These are phyloP conservation scores for Acipenser ruthenus DNA, from an alignment of 2,797 vertebrate species.

Conservation along the genomic window DNA sequence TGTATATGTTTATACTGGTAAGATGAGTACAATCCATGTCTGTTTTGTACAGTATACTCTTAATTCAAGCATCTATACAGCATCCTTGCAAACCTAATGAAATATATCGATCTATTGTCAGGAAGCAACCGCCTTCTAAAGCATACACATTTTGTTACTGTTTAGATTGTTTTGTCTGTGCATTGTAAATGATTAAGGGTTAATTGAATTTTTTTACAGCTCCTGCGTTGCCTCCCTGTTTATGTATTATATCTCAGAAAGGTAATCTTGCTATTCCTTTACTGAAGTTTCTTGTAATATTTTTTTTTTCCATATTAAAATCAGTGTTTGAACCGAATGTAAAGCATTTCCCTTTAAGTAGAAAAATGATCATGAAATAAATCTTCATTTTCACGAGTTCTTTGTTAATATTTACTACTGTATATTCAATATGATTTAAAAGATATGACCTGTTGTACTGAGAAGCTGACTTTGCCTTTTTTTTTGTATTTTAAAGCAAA, in stretches of 20 bases:
- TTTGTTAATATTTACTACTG: too few species aligned
- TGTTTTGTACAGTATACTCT: conserved; percentile 48
- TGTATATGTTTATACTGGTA: conserved; percentile 58
- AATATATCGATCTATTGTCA: conserved; percentile 52
- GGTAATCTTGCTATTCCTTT: conserved; percentile 59
- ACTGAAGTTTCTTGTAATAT: conserved; percentile 57
- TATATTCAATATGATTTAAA: too few species aligned
- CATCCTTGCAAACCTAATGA: conserved; percentile 44
- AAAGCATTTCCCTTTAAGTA: conserved; percentile 67
- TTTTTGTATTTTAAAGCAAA: too few species aligned
- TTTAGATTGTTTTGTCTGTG: conserved; percentile 40
- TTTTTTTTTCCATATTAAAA: conserved; percentile 68
- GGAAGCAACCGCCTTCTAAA: conserved; percentile 54
- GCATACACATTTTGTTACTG: conserved; percentile 41
- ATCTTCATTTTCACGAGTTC: too few species aligned
- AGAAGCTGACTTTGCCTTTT: too few species aligned
- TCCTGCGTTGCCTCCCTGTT: conserved; percentile 53
- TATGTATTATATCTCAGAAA: conserved; percentile 51
- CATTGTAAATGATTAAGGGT: conserved; percentile 21
- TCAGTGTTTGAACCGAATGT: conserved; percentile 75
- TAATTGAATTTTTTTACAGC: conserved; percentile 34
- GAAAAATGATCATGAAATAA: conserved; percentile 72
- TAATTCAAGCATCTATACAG: conserved; percentile 47
- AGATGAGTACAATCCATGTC: conserved; percentile 38
- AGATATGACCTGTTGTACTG: too few species aligned